phyloP scores from a whole-genome alignment of 2,113 vertebrate genomes.

The Microtus oregoni region DNA sequence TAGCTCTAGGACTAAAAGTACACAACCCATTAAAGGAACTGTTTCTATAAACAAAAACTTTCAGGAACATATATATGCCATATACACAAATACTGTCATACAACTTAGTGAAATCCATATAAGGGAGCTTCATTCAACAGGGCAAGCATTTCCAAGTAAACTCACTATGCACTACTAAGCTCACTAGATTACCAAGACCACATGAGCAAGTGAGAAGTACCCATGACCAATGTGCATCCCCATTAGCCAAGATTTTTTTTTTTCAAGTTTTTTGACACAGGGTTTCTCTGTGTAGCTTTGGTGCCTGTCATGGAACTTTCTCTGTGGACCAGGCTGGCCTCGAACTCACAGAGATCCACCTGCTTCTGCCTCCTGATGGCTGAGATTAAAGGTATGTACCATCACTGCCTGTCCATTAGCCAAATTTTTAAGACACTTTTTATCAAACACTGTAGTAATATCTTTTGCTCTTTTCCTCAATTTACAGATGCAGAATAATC shows the following conservation, averaged over 20 bases:
- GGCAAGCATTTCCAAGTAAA: conserved; percentile 23
- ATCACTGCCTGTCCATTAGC: no score
- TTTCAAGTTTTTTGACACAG: no score
- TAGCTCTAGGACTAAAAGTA: conserved; percentile 21
- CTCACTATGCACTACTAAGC: background rate
- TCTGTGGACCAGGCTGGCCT: no score
- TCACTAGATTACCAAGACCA: background rate
- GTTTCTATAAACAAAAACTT: conserved; percentile 23
- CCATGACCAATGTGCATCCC: background rate
- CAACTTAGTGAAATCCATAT: conserved; percentile 54
- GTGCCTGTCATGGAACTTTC: no score
- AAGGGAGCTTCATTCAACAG: conserved; percentile 18
- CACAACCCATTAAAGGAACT: conserved; percentile 8
- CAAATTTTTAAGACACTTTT: no score
- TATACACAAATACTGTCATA: background rate
- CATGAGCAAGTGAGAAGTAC: background rate
- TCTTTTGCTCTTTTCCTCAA: conserved; percentile 2
- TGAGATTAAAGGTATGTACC: no score
- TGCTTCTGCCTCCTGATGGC: no score
- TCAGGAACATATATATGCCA: background rate
- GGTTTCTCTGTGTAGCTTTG: no score
- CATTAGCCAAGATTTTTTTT: background rate
- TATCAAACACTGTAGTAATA: conserved; percentile 28
- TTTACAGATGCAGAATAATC: conserved; percentile 11
- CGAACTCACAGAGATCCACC: no score